These are phyloP conservation scores for Drosophila ustulata DNA, from an alignment of 2,888 invertebrate genomes.

Conservation along the genomic window DNA sequence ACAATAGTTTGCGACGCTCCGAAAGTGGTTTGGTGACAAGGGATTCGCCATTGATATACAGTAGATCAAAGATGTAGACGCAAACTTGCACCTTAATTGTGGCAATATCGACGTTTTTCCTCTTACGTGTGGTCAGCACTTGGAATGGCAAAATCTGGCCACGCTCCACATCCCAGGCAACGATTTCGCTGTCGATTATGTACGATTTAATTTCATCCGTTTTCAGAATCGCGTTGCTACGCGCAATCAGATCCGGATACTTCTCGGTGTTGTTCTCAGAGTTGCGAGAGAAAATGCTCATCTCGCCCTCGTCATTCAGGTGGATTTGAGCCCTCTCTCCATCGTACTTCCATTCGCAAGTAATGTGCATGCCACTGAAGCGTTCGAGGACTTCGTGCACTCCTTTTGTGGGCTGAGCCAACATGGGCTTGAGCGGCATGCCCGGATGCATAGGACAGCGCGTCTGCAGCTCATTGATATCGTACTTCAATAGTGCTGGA, in stretches of 20 bases:
- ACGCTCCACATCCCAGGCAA: constrained; percentile 96
- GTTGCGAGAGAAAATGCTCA: constrained; percentile 96
- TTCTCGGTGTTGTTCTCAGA: constrained; percentile 97
- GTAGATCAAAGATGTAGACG: constrained; percentile 97
- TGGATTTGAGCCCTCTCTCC: constrained; percentile 99
- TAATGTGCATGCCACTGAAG: constrained; percentile 94
- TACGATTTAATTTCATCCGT: constrained; percentile 89
- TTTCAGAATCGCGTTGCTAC: constrained; percentile 88
- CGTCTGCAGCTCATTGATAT: constrained; percentile 90
- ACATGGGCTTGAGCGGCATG: constrained; percentile 98
- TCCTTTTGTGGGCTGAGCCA: constrained; percentile 98
- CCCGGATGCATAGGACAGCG: constrained; percentile 96
- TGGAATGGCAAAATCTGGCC: constrained; percentile 98
- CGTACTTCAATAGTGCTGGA: constrained; percentile 91
- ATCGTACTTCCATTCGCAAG: constrained; percentile 99
- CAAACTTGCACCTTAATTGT: constrained; percentile 92
- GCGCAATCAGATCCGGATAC: constrained; percentile 96
- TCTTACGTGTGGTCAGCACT: constrained; percentile 96
- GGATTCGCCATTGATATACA: constrained; percentile 95
- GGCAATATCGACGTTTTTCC: constrained; percentile 89
- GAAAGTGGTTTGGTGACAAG: constrained; percentile 92
- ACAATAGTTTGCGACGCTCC: constrained; percentile 90
- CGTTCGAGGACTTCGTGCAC: constrained; percentile 93
- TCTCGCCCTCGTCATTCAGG: constrained; percentile 87
- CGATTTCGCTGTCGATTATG: constrained; percentile 98